These are phyloP conservation scores for Hololepta plana DNA, from an alignment of 2,888 invertebrate genomes.

Conservation along the genomic window DNA sequence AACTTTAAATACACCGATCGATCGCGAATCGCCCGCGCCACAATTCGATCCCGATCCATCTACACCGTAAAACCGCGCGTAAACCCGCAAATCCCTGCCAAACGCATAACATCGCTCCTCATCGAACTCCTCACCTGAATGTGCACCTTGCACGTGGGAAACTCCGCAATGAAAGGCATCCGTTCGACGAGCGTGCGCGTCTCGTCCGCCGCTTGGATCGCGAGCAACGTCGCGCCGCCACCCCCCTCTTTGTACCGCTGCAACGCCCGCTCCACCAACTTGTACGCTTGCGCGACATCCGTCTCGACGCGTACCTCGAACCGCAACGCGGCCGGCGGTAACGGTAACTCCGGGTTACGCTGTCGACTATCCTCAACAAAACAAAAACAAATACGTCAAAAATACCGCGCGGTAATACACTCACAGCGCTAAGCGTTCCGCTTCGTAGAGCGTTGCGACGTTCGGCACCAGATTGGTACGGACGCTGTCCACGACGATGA, in stretches of 20 bases:
- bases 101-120: no score
- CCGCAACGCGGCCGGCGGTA: constrained; percentile 50
- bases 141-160: constrained; percentile 44
- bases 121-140: constrained; percentile 30
- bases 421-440: constrained; percentile 61
- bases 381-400: no score
- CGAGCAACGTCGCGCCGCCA: constrained; percentile 70
- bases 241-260: constrained; percentile 73
- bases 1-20: no score
- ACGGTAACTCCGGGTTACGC: no score
- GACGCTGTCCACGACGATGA: constrained; percentile 76
- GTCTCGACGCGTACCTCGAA: constrained; percentile 76
- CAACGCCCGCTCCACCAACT: constrained; percentile 58
- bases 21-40: no score
- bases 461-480: constrained; percentile 87
- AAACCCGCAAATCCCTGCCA: no score
- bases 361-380: no score
- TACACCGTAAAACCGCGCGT: no score
- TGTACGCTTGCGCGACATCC: constrained; percentile 48
- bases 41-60: no score
- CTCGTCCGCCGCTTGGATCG: constrained; percentile 58
- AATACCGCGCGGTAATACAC: no score
- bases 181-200: constrained; percentile 36
- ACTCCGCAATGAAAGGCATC: constrained; percentile 54
- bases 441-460: constrained; percentile 58